These are phyloP conservation scores for Lucilia sericata DNA, from an alignment of 1,140 invertebrate species.

Conservation along the genomic window DNA sequence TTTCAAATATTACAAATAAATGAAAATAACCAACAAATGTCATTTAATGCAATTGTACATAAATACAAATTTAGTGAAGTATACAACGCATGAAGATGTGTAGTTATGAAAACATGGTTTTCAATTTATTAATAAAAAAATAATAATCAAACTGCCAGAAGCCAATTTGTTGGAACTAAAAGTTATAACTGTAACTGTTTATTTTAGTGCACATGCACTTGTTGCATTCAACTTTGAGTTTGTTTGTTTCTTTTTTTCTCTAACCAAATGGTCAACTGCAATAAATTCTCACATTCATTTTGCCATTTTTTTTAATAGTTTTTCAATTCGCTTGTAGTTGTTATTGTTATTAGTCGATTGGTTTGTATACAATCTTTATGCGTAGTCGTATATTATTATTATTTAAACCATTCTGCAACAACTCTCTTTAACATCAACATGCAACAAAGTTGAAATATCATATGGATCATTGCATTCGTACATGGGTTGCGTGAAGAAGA, in stretches of 20 bases:
- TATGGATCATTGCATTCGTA: background rate
- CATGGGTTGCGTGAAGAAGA: background rate
- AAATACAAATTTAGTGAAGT: background rate
- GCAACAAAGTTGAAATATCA: background rate
- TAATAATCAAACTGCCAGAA: slow-evolving; percentile 1
- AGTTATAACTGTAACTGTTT: background rate
- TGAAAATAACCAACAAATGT: background rate
- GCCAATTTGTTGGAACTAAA: background rate
- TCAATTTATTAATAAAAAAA: background rate
- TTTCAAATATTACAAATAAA: background rate
- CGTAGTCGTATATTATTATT: background rate
- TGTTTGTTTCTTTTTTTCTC: too few species aligned
- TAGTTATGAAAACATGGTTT: background rate
- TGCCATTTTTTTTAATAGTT: background rate
- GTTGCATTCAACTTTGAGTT: background rate
- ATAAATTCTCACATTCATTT: background rate
- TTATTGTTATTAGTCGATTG: slow-evolving; percentile 5
- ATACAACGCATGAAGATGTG: background rate
- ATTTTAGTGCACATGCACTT: background rate
- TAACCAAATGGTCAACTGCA: background rate
- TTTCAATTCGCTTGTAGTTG: too few species aligned
- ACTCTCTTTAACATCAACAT: background rate
- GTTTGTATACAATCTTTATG: background rate
- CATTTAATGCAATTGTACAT: background rate
- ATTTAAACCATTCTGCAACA: background rate